Evolutionary conservation across 2,888 invertebrate species (phyloP), one percentile per base, ranked within the genome.

Genomic region (Antitype chi): DNA sequence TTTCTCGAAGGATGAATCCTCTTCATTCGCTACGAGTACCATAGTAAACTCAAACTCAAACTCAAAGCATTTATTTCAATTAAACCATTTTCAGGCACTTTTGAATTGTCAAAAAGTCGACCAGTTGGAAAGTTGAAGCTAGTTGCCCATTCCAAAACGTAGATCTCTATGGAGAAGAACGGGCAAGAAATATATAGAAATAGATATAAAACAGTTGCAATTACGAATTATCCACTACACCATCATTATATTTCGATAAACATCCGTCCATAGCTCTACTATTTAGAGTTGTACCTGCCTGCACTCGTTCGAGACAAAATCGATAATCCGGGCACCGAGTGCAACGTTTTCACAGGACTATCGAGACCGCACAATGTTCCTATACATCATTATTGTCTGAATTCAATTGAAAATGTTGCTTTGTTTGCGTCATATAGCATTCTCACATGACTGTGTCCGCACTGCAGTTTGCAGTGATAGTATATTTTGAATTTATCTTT

Each of bases 281-380:
- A 53, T 74, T 52, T 70, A 79, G 60, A 25, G 62, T 59, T 84
- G 66, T 75, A 80, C 69, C 64, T 82, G 81, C 62, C 55, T 84
- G 84, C 67, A 75, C 52, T 75, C 32, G 84, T 84, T 76, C 81
- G 82, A 80, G 84, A 84, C 84, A 70, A 84, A 82, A 82, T 82
- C 82, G 70, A 82, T 82, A 82, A 75, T 71, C 70, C 70, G 57
- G 23, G 64, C 52, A 74, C 57, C 43, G 84, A 80, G 84, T 76
- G 82, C 82, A 80, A 70, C 63, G 84, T 80, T 64, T 82, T 70
- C 70, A 49, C 70, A 63, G 84, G 80, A 57, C 81, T 64, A 80
- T 84, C 43, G 70, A 70, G 53, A 75, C 74, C 74, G 47, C 60
- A 84, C 49, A 55, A 79, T 60, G 81, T 67, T 60, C 67, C 47